Evolutionary conservation across 2,888 invertebrate species (phyloP).

Genomic region (Drosophila testacea): DNA sequence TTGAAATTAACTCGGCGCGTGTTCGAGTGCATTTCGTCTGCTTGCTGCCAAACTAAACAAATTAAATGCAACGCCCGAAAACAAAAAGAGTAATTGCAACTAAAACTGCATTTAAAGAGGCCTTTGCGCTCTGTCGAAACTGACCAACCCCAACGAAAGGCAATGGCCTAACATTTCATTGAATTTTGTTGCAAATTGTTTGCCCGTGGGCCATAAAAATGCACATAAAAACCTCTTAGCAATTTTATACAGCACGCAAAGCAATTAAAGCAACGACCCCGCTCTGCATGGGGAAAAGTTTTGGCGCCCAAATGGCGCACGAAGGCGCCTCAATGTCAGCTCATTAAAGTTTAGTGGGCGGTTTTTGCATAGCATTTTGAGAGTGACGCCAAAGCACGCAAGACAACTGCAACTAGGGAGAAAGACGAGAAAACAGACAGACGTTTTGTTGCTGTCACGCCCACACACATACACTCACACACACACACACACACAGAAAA

Average conservation of each 20-base stretch:
- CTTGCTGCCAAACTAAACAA: slow-evolving; percentile 20
- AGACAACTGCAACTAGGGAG: slow-evolving; percentile 34
- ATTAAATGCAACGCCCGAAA: slow-evolving; percentile 27
- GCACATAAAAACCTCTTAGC: slow-evolving; percentile 56
- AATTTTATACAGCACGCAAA: slow-evolving; percentile 56
- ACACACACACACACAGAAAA: slow-evolving; percentile 13
- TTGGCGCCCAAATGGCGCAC: slow-evolving; percentile 76
- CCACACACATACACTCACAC: not conserved
- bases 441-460: slow-evolving; percentile 44
- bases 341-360: slow-evolving; percentile 76
- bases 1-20: slow-evolving; percentile 42
- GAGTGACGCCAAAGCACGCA: slow-evolving; percentile 14
- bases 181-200: slow-evolving; percentile 56
- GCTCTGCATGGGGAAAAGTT: slow-evolving; percentile 66
- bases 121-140: slow-evolving; percentile 24
- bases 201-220: slow-evolving; percentile 56
- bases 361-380: slow-evolving; percentile 60
- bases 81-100: slow-evolving; percentile 21
- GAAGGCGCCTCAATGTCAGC: slow-evolving; percentile 75
- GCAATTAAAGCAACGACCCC: slow-evolving; percentile 62
- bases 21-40: slow-evolving; percentile 48
- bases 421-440: slow-evolving; percentile 37
- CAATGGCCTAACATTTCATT: slow-evolving; percentile 15
- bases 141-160: slow-evolving; percentile 61
- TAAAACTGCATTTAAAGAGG: slow-evolving; percentile 25